These are phyloP conservation scores for Galerucella nymphaeae DNA, from an alignment of 2,888 invertebrate genomes.

Conservation along the genomic window DNA sequence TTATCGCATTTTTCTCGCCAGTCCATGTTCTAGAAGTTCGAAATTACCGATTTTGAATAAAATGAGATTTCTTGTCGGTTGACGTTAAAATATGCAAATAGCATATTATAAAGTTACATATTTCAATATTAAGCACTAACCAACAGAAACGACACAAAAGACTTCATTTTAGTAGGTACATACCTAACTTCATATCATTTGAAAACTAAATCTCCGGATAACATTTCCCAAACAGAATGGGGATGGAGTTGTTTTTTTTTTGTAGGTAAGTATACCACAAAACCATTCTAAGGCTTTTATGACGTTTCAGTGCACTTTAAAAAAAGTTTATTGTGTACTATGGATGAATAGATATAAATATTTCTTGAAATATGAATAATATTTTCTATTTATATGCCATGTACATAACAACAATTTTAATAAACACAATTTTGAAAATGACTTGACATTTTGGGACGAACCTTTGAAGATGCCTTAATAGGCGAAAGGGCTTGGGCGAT, in stretches of 20 bases:
- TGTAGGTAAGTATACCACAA: not conserved
- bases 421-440: no score
- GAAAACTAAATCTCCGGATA: slow-evolving; percentile 32
- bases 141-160: slow-evolving; percentile 25
- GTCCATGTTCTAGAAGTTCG: not conserved
- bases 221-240: slow-evolving; percentile 15
- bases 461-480: no score
- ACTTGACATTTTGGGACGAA: no score
- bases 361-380: no score
- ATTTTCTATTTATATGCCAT: no score
- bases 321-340: no score
- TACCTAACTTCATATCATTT: slow-evolving; percentile 33
- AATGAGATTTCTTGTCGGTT: no score
- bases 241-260: not conserved
- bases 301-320: not conserved
- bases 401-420: no score
- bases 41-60: not conserved
- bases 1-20: no score
- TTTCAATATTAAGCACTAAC: slow-evolving; percentile 33
- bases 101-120: slow-evolving; percentile 32
- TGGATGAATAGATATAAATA: no score
- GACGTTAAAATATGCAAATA: not conserved
- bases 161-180: slow-evolving; percentile 27
- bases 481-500: no score
- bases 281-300: not conserved